Evolutionary conservation across 1,140 invertebrate species (phyloP).

Genomic region (Tenebrio molitor): DNA sequence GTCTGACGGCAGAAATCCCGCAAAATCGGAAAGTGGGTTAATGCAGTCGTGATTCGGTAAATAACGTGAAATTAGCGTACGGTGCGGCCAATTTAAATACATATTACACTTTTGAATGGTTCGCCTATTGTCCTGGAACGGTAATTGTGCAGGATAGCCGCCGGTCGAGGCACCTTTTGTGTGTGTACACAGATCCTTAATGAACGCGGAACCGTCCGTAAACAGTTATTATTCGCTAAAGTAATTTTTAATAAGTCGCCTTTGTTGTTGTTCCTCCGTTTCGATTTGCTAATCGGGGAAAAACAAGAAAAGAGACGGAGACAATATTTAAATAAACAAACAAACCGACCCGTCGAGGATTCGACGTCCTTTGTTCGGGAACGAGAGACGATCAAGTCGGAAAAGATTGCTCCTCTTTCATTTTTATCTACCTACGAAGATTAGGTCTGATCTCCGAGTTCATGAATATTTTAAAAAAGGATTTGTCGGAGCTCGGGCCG

Average conservation of each 20-base stretch:
- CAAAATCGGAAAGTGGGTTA: neutral
- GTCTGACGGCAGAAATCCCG: neutral
- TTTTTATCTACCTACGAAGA: neutral
- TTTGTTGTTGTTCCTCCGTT: neutral
- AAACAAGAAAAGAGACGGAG: no score
- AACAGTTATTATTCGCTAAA: constrained; percentile 8
- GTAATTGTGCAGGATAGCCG: neutral
- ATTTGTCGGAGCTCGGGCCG: neutral
- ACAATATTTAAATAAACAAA: no score
- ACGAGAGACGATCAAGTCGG: neutral
- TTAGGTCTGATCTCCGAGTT: neutral
- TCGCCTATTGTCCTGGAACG: neutral
- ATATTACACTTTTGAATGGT: neutral
- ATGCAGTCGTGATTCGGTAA: neutral
- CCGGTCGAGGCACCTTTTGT: neutral
- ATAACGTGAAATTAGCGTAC: neutral
- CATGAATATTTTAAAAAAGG: constrained; percentile 17
- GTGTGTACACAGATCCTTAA: neutral
- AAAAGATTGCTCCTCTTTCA: constrained; percentile 2
- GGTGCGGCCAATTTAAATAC: neutral
- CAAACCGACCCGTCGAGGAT: no score
- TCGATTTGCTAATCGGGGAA: neutral
- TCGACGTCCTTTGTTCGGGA: neutral
- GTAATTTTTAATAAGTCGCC: neutral
- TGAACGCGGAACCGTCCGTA: constrained; percentile 1